These are phyloP conservation scores for Mimas tiliae DNA, from an alignment of 2,888 invertebrate species.

Conservation along the genomic window DNA sequence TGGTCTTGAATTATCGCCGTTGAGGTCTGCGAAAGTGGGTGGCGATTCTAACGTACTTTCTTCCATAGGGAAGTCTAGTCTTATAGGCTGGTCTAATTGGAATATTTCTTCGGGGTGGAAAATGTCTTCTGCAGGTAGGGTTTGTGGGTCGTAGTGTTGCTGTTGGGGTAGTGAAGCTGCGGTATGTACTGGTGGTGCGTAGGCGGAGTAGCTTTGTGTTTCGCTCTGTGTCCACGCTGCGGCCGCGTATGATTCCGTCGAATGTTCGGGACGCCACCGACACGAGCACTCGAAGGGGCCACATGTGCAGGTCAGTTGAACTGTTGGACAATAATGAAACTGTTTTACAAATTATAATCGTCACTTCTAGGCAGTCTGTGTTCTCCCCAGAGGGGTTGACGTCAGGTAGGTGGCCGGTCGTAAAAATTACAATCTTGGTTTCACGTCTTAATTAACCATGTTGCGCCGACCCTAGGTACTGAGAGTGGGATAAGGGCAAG, in stretches of 20 bases:
- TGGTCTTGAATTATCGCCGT: conserved; percentile 88
- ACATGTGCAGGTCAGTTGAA: conserved; percentile 87
- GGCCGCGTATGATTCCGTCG: conserved; percentile 64
- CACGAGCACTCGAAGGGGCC: conserved; percentile 91
- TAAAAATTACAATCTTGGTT: no score
- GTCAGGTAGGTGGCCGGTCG: no score
- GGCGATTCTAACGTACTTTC: conserved; percentile 85
- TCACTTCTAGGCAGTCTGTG: no score
- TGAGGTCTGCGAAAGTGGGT: conserved; percentile 89
- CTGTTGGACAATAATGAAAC: conserved; percentile 63
- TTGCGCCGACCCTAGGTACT: no score
- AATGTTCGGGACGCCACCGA: conserved; percentile 71
- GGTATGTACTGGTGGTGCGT: conserved; percentile 58
- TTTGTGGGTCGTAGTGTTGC: conserved; percentile 85
- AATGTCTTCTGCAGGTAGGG: conserved; percentile 86
- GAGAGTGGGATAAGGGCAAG: no score
- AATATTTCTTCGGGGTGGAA: conserved; percentile 92
- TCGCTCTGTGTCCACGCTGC: conserved; percentile 67
- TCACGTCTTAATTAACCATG: no score
- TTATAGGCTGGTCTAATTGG: conserved; percentile 89
- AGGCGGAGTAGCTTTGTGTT: conserved; percentile 62
- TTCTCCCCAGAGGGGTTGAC: no score
- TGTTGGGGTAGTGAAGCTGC: conserved; percentile 64
- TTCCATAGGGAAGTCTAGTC: conserved; percentile 85
- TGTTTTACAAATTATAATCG: no score